Evolutionary conservation across 2,797 vertebrate species (phyloP).

Genomic region (Macropodus opercularis): DNA sequence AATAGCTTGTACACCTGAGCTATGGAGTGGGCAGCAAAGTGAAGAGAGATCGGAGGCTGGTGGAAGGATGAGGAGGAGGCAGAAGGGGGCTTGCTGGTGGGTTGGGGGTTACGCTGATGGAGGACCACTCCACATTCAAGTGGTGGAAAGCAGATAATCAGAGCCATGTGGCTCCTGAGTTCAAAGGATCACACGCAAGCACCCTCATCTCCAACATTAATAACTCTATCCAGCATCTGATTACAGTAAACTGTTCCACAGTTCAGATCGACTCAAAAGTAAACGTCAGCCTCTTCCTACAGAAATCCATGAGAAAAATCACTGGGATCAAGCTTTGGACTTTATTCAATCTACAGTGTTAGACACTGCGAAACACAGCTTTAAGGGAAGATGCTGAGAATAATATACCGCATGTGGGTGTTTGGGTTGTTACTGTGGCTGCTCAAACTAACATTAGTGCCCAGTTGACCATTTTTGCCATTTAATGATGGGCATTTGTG

Average conservation of each 20-base stretch:
- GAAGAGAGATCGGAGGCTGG: constrained; percentile 32
- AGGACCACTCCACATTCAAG: constrained; percentile 64
- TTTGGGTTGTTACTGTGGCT: too few relatives aligned
- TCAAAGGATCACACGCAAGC: constrained; percentile 53
- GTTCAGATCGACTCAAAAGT: constrained; percentile 17
- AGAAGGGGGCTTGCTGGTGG: constrained; percentile 20
- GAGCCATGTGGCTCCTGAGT: constrained; percentile 48
- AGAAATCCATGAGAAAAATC: too few relatives aligned
- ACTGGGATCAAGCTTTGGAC: too few relatives aligned
- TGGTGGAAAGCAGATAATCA: constrained; percentile 68
- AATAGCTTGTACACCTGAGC: too few relatives aligned
- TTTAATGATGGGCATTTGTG: too few relatives aligned
- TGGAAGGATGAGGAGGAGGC: constrained; percentile 13
- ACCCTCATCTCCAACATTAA: constrained; percentile 44
- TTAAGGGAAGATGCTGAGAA: too few relatives aligned
- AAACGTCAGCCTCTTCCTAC: too few relatives aligned
- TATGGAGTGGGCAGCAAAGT: constrained; percentile 35
- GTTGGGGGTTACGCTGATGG: constrained; percentile 51
- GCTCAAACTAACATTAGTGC: too few relatives aligned
- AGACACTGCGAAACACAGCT: too few relatives aligned
- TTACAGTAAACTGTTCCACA: constrained; percentile 36
- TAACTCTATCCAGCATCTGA: constrained; percentile 37
- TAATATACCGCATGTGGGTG: too few relatives aligned
- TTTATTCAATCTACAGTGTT: too few relatives aligned
- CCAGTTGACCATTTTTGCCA: too few relatives aligned